Base-by-base conservation (phyloP, 1,140 invertebrate species). In the Saxidomus purpurata region DNA sequence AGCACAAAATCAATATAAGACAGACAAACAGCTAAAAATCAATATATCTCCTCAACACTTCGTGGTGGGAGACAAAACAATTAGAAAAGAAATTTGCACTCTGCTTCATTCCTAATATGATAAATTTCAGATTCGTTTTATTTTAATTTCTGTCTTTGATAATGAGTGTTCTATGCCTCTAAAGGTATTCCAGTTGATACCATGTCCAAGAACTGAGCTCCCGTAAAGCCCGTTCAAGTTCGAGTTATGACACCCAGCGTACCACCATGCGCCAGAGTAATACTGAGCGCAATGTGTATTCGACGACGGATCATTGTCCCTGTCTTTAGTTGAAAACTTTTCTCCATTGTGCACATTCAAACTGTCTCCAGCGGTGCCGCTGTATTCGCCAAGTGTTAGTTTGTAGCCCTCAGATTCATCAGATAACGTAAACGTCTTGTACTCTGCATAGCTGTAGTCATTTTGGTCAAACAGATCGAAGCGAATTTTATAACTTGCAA, bases 181-280 rank as follows among this genome's bases (percentile, higher is more conserved):
- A 17, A 36, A 28, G 1, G 67, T 71, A 38, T 28, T 19, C 67
- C 67, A 71, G 19, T 22, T 40, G 15, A 71, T 15, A 15, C 67
- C 67, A 15, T 71, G 22, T 28, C 67, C 67, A n/a, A 0, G 6
- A 36, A 0, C 11, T 31, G 28, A 13, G 25, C 22, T 34, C 22
- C 77, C 31, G 47, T 85, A 85, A 19, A 43, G 0, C 9, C 87
- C 88, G 38, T 91, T 91, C 0, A 91, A 61, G 25, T 91, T 84
- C n/a, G 80, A 67, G 61, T 22, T 11, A 55, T 86, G 80, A 49
- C 90, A 93, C 0, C 0, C n/a, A 9, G 0, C 19, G 76, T 80
- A 89, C 90, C 92, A 91, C 89, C 86, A 92, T 11, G 43, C 90
- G 3, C 88, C 85, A 76, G 77, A 67, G 34, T 87, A 89, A 52